Evolutionary conservation across 2,797 vertebrate species (phyloP), one percentile per base, ranked within the genome.

Genomic region (Iguana delicatissima): DNA sequence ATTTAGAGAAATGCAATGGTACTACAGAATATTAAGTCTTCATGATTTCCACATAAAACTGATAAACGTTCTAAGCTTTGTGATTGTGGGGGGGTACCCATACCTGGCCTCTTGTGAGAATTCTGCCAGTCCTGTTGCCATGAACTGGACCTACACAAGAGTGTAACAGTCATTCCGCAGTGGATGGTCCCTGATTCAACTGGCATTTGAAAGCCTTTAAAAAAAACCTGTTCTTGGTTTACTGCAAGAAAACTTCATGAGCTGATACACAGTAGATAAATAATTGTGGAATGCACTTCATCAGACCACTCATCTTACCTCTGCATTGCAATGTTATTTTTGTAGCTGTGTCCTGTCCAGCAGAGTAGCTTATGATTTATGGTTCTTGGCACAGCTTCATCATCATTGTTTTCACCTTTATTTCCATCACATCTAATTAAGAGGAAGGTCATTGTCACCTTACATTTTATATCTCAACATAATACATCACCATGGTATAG

Each of bases 351-450:
- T 96, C 96, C 94, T 96, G 96, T 96, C 96, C 95, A 92, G 96
- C 96, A 94, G 93, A 92, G 94, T 88, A 96, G 95, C 94, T 95
- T 95, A 98, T 99, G 98, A 99, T 99, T 99, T 99, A 99, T 99
- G 97, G 97, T 97, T 96, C 96, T 97, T 97, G 97, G 98, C 98
- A 97, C 94, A 97, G 98, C 98, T 98, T 98, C 98, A 98, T 98
- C 98, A 98, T 98, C 98, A 98, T 97, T 98, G 98, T 98, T 97
- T 98, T 98, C 98, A 99, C 98, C 98, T 99, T 99, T 98, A 98
- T 98, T 98, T 99, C 98, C 98, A 98, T 99, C 98, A 99, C 97
- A 98, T 98, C 99, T 99, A 99, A 99, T 99, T 99, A 99, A 99
- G 98, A 97, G 97, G 98, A 99, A 99, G 99, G 99, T 99, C 99